These are phyloP conservation scores for Gymnocypris eckloni DNA, from an alignment of 2,797 vertebrate genomes.

Conservation along the genomic window DNA sequence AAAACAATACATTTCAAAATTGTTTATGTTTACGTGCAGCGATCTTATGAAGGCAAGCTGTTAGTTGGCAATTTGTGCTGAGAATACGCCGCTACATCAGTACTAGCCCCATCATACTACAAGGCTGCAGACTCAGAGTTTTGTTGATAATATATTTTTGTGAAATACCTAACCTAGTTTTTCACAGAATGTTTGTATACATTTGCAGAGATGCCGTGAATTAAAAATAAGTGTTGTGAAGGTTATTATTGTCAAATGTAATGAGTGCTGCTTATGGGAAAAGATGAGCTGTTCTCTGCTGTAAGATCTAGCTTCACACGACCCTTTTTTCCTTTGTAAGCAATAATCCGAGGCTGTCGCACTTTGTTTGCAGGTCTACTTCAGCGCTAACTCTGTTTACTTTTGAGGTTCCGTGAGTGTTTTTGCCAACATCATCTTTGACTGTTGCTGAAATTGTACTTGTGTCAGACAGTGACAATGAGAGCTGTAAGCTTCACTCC, in stretches of 20 bases:
- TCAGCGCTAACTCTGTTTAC: constrained; percentile 40
- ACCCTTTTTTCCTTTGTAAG: constrained; percentile 34
- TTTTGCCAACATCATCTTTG: constrained; percentile 33
- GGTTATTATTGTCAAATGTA: constrained; percentile 34
- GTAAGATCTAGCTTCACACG: constrained; percentile 8
- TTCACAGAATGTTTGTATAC: constrained; percentile 19
- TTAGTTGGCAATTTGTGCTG: background rate
- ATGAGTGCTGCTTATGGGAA: constrained; percentile 21
- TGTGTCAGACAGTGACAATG: constrained; percentile 23
- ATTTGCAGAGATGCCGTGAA: constrained; percentile 16
- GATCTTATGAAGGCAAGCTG: background rate
- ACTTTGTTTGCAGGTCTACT: constrained; percentile 44
- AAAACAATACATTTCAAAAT: constrained; percentile 15
- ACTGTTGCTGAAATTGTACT: constrained; percentile 38
- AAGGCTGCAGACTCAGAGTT: constrained; percentile 5
- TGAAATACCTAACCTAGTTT: constrained; percentile 18
- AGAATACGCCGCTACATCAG: constrained; percentile 9
- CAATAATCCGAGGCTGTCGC: constrained; percentile 36
- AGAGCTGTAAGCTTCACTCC: constrained; percentile 31
- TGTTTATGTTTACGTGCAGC: background rate
- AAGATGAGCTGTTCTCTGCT: constrained; percentile 1
- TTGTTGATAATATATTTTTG: constrained; percentile 9
- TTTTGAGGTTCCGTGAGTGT: constrained; percentile 20
- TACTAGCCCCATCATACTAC: background rate
- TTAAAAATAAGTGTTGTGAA: constrained; percentile 19